Percentiles rank a stretch among this genome's conserved stretches.
phyloP scores from a whole-genome alignment of 2,888 invertebrate species.

The Drosophila greeni region DNA sequence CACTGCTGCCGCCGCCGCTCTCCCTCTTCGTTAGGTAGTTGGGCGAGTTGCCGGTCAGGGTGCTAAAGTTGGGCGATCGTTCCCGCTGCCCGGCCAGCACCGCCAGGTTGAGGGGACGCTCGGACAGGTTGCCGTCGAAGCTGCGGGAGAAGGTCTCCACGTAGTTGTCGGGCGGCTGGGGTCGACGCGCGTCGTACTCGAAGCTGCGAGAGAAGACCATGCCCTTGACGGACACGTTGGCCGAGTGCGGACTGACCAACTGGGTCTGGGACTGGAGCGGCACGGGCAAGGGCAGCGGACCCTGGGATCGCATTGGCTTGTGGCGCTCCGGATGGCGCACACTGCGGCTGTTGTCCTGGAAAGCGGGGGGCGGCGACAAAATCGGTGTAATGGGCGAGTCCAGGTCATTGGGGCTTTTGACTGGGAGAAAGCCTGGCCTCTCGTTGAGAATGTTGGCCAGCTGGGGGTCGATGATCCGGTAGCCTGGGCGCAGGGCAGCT shows the following conservation, averaged over 20 bases:
- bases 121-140: conserved; percentile 78
- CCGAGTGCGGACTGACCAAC: conserved; percentile 54
- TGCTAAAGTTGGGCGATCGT: conserved; percentile 77
- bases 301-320: conserved; percentile 54
- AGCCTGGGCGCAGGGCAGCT: conserved; percentile 75
- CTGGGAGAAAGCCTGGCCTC: conserved; percentile 78
- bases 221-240: conserved; percentile 65
- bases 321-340: conserved; percentile 50
- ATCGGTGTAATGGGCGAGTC: conserved; percentile 84
- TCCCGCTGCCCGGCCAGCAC: conserved; percentile 69
- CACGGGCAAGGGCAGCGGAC: conserved; percentile 42
- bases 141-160: conserved; percentile 79
- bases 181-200: conserved; percentile 77
- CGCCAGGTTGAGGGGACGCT: conserved; percentile 55
- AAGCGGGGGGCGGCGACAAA: conserved; percentile 85
- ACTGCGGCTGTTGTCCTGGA: conserved; percentile 81
- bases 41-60: conserved; percentile 78
- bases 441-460: conserved; percentile 77
- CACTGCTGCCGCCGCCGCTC: conserved; percentile 62
- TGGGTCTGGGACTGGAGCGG: conserved; percentile 48
- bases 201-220: conserved; percentile 79
- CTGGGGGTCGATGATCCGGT: conserved; percentile 77
- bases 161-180: conserved; percentile 73
- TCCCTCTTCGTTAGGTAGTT: conserved; percentile 78
- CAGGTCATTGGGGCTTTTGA: conserved; percentile 75